Percentiles rank a stretch among this genome's conserved stretches.
Conservation (phyloP, 2,113 vertebrate genomes). For the cattle (Bos taurus) region DNA sequence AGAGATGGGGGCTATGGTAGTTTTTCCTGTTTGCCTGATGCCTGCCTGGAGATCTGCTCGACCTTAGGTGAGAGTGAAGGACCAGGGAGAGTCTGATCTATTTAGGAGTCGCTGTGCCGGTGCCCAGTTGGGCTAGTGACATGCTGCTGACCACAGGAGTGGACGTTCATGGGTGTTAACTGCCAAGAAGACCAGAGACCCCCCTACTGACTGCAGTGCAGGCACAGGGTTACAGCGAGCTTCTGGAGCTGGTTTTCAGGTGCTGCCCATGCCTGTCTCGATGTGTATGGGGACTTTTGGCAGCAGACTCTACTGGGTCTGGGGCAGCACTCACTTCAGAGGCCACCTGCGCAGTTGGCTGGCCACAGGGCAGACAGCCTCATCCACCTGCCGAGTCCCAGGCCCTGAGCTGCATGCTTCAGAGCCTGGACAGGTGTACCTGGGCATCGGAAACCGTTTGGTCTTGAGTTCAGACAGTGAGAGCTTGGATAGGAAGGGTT, state of each 20-base stretch:
- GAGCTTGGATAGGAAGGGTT: not conserved
- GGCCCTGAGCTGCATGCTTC: not conserved
- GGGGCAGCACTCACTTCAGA: not conserved
- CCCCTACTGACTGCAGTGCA: fast-evolving
- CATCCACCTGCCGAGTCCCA: fast-evolving
- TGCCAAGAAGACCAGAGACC: not conserved
- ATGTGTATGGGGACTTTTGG: not conserved
- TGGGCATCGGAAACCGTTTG: not conserved
- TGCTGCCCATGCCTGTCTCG: fast-evolving
- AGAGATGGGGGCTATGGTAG: not conserved
- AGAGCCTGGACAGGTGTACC: not conserved
- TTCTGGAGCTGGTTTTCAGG: not conserved
- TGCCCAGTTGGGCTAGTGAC: not conserved
- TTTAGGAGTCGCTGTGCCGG: not conserved
- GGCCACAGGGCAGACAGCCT: not conserved
- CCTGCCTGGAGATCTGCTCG: not conserved
- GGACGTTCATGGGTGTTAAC: not conserved
- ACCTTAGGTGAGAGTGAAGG: not conserved
- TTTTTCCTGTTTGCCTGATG: not conserved
- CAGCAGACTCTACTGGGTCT: not conserved
- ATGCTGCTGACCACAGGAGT: not conserved
- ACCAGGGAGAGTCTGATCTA: not conserved
- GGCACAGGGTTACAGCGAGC: not conserved
- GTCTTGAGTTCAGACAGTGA: not conserved
- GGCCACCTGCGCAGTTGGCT: not conserved